Evolutionary conservation across 2,797 vertebrate species (phyloP), one percentile per base, ranked within the genome.

Genomic region (Muscicapa striata): DNA sequence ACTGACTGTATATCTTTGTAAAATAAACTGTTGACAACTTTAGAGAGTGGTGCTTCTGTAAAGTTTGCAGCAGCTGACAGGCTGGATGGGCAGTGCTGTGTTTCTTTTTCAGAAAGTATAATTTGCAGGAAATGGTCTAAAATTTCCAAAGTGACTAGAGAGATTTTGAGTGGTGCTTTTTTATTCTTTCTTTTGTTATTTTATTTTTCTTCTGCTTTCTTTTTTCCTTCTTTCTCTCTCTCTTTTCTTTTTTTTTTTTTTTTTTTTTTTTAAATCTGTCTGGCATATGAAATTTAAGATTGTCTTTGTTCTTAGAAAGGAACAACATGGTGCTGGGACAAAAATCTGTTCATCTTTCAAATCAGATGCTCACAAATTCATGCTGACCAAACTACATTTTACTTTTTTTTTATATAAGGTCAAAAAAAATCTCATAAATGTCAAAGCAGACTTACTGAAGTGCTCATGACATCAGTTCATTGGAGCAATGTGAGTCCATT

Each of bases 41-140:
- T 91, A 95, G 64, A 95, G 93, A 95, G 89, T 94, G 93, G 51
- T 77, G 70, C 36, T 87, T 86, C 68, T 94, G 91, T 76, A 92
- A 90, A 73, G 55, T 32, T 38, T 89, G 67, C 15, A 91, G 59
- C 15, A 91, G 68, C 15, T 79, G 81, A 93, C 76, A 79, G 34
- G 20, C 18, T 89, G 76, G 46, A 74, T 69, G n/a, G 46, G 41
- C 61, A 91, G 40, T 11, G 7, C 21, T 80, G 29, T 43, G 26
- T n/a, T 94, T 92, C 38, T 84, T 23, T 62, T 90, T 89, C 85
- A 94, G 45, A 48, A 85, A 69, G 32, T 15, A 13, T 61, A 79
- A 75, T 85, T 90, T 87, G 32, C 30, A 86, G 67, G 27, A 67
- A 89, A 34, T 70, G 38, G 41, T 34, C 43, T 86, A 67, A 80